Base-by-base conservation (phyloP, 64 coral and sea anemone species). In the Orbicella faveolata region DNA sequence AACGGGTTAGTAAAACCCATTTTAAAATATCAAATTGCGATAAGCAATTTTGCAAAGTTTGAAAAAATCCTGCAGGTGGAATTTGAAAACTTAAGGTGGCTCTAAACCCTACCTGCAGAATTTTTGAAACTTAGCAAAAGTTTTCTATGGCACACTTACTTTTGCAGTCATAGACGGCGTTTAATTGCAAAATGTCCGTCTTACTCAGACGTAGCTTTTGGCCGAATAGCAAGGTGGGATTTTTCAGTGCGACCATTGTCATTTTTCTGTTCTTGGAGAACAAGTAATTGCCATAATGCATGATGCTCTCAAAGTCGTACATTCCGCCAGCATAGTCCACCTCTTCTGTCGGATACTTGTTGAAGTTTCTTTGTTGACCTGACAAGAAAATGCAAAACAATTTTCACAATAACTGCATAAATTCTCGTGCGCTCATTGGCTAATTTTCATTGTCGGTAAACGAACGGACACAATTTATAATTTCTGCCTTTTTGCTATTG, bases 201-300 rank as follows among this genome's bases (percentile, higher is more conserved):
- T 87, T 73, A 52, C 90, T 92, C 16, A 92, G 83, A 26, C 51
- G 52, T 6, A 79, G 34, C 0, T 73, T 87, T 55, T 34, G 54
- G 17, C 90, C 90, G 26, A 92, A 92, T 66, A 87, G 83, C 52
- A 92, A 6, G 1, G 17, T 26, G 15, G 83, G 82, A 87, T 92
- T 63, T 78, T 92, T 92, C 30, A 92, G 76, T 36, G 90, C 59
- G 19, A 92, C 75, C 90, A 92, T 63, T 1, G 90, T 92, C 30
- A 73, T 74, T 39, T 92, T 78, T 7, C 52, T 87, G 83, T 92
- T 92, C 73, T 92, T 92, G n/a, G 90, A 92, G 54, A 87, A 92
- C 14, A 83, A 61, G 63, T 78, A 79, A 57, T 92, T 92, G 1
- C 90, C 90, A 79, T 92, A 92, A 92, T 92, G 90, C 90, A 92